Evolutionary conservation across 2,888 invertebrate species (phyloP), one percentile per base, ranked within the genome.

Genomic region (Dusona sp.): DNA sequence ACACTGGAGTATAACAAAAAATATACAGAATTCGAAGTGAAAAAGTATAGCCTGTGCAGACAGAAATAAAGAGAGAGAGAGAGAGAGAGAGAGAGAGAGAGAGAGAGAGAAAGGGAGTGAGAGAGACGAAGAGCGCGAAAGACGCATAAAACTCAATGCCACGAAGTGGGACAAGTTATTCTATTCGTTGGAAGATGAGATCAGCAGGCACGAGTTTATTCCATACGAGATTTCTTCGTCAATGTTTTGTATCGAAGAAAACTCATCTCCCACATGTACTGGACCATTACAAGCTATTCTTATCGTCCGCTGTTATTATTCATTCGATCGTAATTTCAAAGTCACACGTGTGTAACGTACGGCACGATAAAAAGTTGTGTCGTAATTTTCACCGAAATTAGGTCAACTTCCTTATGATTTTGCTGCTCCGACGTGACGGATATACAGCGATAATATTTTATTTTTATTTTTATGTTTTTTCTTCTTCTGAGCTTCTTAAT

Each of bases 131-230:
- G 68, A 83, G 73, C 77, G 75, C 64, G 48, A 74, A 70, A 78
- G 70, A 67, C 68, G 38, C 42, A 81, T 73, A 65, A 45, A 74
- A 75, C 61, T 79, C 75, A 77, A 51, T 67, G 68, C 67, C 87
- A 61, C 79, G 74, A 92, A 92, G 91, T 92, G 89, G 92, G 91
- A 92, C 92, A 92, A 92, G 91, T 92, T 91, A 90, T 92, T 90
- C 91, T 91, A 88, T 72, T 72, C 72, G 65, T 25, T 57, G 89
- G 87, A 79, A 87, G 90, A 92, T 91, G 91, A 93, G 90, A 90
- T 92, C 92, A 92, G 89, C 86, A 65, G 89, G 78, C 86, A 54
- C 68, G 79, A 74, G 51, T 83, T 80, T 81, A 61, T 83, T 83
- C 29, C 77, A 48, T 36, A 61, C 48, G 45, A 74, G 54, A 79